Percentiles rank a stretch among this genome's conserved stretches.
phyloP scores from a whole-genome alignment of 64 coral and sea anemone genomes.

The Porites australiensis region DNA sequence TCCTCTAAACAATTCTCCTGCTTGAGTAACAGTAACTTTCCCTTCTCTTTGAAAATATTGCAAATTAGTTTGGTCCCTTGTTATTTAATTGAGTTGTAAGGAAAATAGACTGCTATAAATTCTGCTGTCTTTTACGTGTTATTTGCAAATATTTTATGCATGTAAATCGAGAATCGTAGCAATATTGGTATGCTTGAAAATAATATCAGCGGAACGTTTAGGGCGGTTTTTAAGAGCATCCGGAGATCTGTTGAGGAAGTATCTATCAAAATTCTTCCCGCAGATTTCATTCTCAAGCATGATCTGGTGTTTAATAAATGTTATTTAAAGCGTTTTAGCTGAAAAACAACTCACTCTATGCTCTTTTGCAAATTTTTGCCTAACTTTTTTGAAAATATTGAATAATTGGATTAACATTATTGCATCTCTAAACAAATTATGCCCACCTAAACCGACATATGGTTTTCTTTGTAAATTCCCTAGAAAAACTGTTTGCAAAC shows the following conservation, averaged over 20 bases:
- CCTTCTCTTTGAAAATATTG: not conserved
- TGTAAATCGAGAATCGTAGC: conserved; percentile 2
- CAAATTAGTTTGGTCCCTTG: not conserved
- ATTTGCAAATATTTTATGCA: not conserved
- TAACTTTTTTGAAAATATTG: not conserved
- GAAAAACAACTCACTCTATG: not conserved
- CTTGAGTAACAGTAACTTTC: conserved; percentile 11
- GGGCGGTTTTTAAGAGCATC: conserved; percentile 1
- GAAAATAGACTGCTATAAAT: not conserved
- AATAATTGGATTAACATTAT: not conserved
- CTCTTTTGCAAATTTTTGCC: not conserved
- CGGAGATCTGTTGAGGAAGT: not conserved
- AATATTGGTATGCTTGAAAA: not conserved
- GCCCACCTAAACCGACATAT: not conserved
- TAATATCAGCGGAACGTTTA: conserved; percentile 9
- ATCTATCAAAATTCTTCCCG: not conserved
- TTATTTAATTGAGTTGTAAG: not conserved
- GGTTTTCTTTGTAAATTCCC: not conserved
- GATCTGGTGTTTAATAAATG: not conserved
- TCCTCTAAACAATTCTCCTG: not conserved
- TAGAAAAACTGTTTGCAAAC: not conserved
- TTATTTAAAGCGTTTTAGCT: not conserved
- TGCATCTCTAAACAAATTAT: not conserved
- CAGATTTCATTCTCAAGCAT: not conserved
- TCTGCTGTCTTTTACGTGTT: not conserved